Conservation (phyloP, 2,113 vertebrate genomes). For the Mesembrinibis cayennensis region DNA sequence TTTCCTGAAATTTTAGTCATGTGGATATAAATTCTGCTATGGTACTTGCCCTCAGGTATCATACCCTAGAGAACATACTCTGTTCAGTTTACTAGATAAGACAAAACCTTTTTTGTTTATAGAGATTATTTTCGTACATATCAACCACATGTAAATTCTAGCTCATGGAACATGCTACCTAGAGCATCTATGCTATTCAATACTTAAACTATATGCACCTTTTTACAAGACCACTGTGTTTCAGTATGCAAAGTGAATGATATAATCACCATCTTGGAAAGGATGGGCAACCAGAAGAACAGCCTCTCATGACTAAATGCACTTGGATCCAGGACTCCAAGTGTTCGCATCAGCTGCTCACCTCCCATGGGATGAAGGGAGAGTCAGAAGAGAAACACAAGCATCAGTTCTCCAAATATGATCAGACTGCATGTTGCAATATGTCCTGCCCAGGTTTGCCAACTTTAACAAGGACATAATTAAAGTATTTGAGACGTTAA, state of each 20-base stretch:
- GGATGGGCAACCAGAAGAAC: background rate
- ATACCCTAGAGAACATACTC: background rate
- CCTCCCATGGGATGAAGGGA: background rate
- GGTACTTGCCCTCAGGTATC: background rate
- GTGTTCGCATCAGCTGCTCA: background rate
- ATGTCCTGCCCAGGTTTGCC: background rate
- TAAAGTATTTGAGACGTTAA: background rate
- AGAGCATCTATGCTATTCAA: background rate
- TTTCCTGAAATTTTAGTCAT: background rate
- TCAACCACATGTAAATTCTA: background rate
- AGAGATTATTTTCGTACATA: background rate
- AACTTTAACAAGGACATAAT: background rate
- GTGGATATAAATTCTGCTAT: background rate
- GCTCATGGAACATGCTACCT: background rate
- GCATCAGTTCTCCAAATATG: background rate
- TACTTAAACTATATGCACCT: background rate
- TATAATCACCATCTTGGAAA: background rate
- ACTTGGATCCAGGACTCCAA: background rate
- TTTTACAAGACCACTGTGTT: background rate
- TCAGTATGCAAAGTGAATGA: background rate
- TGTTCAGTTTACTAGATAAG: background rate
- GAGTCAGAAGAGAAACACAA: background rate
- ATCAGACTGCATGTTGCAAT: background rate
- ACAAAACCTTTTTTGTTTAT: background rate
- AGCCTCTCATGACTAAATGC: background rate